Evolutionary conservation across 2,888 invertebrate species (phyloP).

Genomic region (Apamea crenata): DNA sequence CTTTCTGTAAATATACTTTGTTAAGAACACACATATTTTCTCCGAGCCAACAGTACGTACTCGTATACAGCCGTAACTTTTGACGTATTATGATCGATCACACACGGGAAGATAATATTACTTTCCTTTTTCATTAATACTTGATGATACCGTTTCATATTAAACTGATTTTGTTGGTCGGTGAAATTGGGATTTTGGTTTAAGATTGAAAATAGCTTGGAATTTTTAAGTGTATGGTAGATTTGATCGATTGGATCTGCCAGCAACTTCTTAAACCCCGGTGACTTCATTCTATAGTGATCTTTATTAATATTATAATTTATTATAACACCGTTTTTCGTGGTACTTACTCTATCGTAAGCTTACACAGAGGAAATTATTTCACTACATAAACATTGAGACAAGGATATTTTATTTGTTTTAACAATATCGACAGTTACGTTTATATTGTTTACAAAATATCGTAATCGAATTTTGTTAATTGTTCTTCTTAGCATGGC

Average conservation of each 20-base stretch:
- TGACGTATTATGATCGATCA: slow-evolving; percentile 76
- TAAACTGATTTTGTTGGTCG: slow-evolving; percentile 47
- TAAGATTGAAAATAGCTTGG: slow-evolving; percentile 21
- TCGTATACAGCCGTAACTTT: slow-evolving; percentile 64
- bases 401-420: not conserved
- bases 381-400: too few relatives aligned
- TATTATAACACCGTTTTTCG: not conserved
- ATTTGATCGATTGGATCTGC: slow-evolving; percentile 18
- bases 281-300: not conserved
- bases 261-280: not conserved
- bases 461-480: not conserved
- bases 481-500: not conserved
- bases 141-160: slow-evolving; percentile 57
- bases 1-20: slow-evolving; percentile 55
- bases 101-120: slow-evolving; percentile 67
- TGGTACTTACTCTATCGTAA: not conserved
- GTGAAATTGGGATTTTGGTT: slow-evolving; percentile 11
- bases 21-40: slow-evolving; percentile 59
- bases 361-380: not conserved
- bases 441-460: not conserved
- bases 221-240: not conserved
- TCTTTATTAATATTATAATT: not conserved
- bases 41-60: slow-evolving; percentile 21
- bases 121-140: slow-evolving; percentile 69
- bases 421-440: not conserved